Evolutionary conservation across 1,140 invertebrate genomes (phyloP), one percentile per base, ranked within the genome.

Genomic region (Contarinia nasturtii): DNA sequence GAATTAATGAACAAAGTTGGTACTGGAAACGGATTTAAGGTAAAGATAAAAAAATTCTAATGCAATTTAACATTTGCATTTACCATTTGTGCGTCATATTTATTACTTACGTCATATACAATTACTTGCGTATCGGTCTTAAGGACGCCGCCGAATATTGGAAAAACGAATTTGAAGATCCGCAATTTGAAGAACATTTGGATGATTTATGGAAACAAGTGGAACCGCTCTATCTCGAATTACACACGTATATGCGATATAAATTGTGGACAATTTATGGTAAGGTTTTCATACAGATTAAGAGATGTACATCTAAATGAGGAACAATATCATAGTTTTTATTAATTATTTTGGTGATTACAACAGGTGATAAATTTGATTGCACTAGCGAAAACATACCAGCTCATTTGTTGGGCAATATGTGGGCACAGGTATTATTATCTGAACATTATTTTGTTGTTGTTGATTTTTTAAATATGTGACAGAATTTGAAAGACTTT

Each of bases 391-490:
- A 57, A 14, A 56, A 63, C 10, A 60, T 67, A 10, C 66, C 61
- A 0, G 64, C 67, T 14, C 64, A 67, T 48, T 37, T 67, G 22
- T 45, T 66, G 47, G 65, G 63, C 46, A 64, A 63, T 54, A 83
- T 90, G 79, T 89, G 84, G 84, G 80, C 75, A 0, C 84, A 90
- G n/a, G n/a, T n/a, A n/a, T n/a, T n/a, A n/a, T n/a, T n/a, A n/a
- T n/a, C n/a, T n/a, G n/a, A n/a, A n/a, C n/a, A n/a, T n/a, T n/a
- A n/a, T n/a, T n/a, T n/a, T n/a, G n/a, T n/a, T n/a, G n/a, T n/a
- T n/a, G n/a, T n/a, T n/a, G n/a, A n/a, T n/a, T n/a, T n/a, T n/a
- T n/a, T n/a, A n/a, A n/a, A n/a, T n/a, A n/a, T n/a, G n/a, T n/a
- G n/a, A n/a, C n/a, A n/a, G n/a, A n/a, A n/a, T n/a, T n/a, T n/a